Evolutionary conservation across 1,140 invertebrate genomes (phyloP).

Genomic region (Ceratosolen solmsi): DNA sequence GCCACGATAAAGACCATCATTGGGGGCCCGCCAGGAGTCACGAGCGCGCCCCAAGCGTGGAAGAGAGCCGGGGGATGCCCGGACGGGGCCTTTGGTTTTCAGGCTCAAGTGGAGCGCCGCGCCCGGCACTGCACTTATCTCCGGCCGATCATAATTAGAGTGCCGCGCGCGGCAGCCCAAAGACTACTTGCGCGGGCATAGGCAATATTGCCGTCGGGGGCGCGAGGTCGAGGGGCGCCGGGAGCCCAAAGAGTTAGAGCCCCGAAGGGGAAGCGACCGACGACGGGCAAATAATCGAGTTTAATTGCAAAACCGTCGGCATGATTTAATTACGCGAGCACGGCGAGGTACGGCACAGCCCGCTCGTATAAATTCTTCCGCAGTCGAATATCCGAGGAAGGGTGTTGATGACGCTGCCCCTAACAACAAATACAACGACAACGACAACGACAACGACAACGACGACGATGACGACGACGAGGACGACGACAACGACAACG

Average conservation of each 20-base stretch:
- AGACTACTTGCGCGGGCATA: conserved; percentile 64
- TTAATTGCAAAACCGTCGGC: conserved; percentile 75
- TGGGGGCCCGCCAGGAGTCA: too few species aligned
- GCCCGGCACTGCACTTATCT: conserved; percentile 36
- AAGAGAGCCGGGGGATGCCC: neutral
- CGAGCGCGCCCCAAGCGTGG: too few species aligned
- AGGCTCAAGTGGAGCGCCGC: conserved; percentile 8
- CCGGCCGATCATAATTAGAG: conserved; percentile 62
- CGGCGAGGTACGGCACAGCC: conserved; percentile 49
- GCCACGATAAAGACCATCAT: too few species aligned
- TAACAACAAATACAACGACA: too few species aligned
- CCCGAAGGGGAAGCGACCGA: conserved; percentile 57
- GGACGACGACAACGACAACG: neutral
- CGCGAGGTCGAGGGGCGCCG: conserved; percentile 56
- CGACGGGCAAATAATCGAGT: conserved; percentile 75
- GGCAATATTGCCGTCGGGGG: conserved; percentile 63
- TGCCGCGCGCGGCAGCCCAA: conserved; percentile 25
- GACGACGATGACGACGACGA: neutral
- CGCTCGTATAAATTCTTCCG: conserved; percentile 31
- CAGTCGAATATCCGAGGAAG: too few species aligned
- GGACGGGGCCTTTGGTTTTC: conserved; percentile 34
- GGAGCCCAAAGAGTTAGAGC: conserved; percentile 67
- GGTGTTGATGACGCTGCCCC: too few species aligned
- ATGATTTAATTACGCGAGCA: conserved; percentile 74
- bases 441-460: conserved; percentile 46